Conservation (phyloP, 2,113 vertebrate species). For the Puffinus mauretanicus region DNA sequence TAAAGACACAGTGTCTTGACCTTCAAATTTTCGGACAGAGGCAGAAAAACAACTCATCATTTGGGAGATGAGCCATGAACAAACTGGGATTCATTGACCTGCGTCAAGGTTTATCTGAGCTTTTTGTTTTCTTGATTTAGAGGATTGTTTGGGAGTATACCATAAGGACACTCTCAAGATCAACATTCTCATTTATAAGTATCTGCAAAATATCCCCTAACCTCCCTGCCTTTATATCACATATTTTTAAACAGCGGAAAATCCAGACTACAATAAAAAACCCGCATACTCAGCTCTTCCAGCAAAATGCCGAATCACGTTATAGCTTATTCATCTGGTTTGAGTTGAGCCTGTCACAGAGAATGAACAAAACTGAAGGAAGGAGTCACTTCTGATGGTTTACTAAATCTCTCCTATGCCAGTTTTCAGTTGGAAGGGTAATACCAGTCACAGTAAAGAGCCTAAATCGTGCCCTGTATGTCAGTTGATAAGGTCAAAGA, state of each 20-base stretch:
- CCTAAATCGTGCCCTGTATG: background rate
- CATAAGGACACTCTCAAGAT: background rate
- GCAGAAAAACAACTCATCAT: background rate
- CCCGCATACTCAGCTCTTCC: background rate
- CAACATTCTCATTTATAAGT: background rate
- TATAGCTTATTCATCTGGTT: background rate
- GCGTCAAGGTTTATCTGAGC: background rate
- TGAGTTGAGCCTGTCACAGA: background rate
- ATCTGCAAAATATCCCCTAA: background rate
- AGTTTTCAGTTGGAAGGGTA: background rate
- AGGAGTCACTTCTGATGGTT: background rate
- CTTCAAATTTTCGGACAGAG: background rate
- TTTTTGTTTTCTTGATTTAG: background rate
- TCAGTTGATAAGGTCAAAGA: background rate
- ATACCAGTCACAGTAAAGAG: background rate
- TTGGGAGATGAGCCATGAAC: background rate
- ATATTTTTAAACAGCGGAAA: background rate
- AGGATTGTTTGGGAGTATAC: background rate
- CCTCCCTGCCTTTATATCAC: background rate
- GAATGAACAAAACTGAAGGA: background rate
- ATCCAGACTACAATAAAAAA: background rate
- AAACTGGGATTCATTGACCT: background rate
- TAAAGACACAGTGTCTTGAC: background rate
- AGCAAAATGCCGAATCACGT: background rate
- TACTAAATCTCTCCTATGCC: background rate